Conservation (phyloP, 2,113 vertebrate species). For the Crocuta crocuta region DNA sequence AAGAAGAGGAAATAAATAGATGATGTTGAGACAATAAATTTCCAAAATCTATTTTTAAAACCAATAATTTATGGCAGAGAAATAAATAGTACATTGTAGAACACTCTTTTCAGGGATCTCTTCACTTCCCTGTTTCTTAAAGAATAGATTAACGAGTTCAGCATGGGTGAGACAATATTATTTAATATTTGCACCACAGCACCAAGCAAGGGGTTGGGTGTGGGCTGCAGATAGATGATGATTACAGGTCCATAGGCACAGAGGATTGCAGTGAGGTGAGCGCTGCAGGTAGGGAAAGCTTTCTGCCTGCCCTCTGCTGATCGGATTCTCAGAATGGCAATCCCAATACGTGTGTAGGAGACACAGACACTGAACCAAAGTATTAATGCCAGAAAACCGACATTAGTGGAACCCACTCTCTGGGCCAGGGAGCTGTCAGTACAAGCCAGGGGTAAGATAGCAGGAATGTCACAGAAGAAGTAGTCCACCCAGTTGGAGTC, state of each 20-base stretch:
- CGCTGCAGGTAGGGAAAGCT: constrained; percentile 77
- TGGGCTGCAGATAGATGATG: constrained; percentile 65
- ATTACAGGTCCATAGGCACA: constrained; percentile 72
- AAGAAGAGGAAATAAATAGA: neutral
- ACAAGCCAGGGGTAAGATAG: constrained; percentile 72
- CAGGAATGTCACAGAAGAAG: constrained; percentile 80
- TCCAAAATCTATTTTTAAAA: neutral
- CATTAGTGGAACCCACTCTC: constrained; percentile 56
- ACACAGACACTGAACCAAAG: constrained; percentile 71
- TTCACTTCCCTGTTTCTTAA: constrained; percentile 71
- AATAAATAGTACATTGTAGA: neutral
- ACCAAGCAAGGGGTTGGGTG: constrained; percentile 49
- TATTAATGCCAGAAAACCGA: constrained; percentile 52
- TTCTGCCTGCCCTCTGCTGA: constrained; percentile 64
- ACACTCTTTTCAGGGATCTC: constrained; percentile 25
- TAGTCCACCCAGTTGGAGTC: constrained; percentile 48
- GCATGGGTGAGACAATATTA: constrained; percentile 66
- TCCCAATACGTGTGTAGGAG: constrained; percentile 62
- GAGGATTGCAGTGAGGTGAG: constrained; percentile 73
- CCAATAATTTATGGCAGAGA: neutral
- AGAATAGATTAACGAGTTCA: constrained; percentile 68
- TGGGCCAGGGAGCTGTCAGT: constrained; percentile 47
- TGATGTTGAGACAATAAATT: neutral
- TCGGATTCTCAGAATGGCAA: constrained; percentile 64
- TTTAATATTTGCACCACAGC: constrained; percentile 57